Percentiles rank a stretch among this genome's conserved stretches.
These are phyloP conservation scores for Pachyuromys duprasi DNA, from an alignment of 2,797 vertebrate species.

Conservation along the genomic window DNA sequence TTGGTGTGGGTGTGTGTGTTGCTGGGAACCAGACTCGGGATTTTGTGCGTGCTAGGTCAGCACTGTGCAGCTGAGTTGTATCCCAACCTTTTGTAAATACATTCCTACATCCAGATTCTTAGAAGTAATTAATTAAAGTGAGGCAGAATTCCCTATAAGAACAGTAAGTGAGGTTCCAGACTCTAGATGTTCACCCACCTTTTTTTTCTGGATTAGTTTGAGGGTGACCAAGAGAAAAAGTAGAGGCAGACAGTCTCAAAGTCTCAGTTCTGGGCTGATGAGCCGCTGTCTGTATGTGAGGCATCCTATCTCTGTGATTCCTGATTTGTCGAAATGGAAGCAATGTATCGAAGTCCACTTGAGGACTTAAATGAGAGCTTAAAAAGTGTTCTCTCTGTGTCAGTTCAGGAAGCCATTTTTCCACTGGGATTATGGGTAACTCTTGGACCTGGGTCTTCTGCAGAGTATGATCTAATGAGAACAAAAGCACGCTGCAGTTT, in stretches of 20 bases:
- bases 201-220: background rate
- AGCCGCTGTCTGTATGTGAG: background rate
- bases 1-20: background rate
- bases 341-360: background rate
- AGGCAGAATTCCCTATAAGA: background rate
- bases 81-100: background rate
- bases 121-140: conserved; percentile 55
- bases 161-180: background rate
- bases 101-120: background rate
- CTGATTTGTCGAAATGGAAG: conserved; percentile 37
- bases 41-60: background rate
- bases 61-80: background rate
- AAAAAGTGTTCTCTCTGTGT: background rate
- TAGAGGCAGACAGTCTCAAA: background rate
- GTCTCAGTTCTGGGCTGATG: background rate
- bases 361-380: background rate
- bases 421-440: background rate
- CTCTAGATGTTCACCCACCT: background rate
- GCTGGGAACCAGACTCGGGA: background rate
- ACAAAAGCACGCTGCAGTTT: background rate
- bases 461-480: background rate
- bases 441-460: background rate
- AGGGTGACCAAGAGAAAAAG: background rate
- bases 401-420: background rate
- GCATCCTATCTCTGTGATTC: conserved; percentile 4